A percentile compares a stretch with the other conserved stretches of the same genome.
Evolutionary conservation across 2,113 vertebrate species (phyloP).

Genomic region (Coreoperca whiteheadi): DNA sequence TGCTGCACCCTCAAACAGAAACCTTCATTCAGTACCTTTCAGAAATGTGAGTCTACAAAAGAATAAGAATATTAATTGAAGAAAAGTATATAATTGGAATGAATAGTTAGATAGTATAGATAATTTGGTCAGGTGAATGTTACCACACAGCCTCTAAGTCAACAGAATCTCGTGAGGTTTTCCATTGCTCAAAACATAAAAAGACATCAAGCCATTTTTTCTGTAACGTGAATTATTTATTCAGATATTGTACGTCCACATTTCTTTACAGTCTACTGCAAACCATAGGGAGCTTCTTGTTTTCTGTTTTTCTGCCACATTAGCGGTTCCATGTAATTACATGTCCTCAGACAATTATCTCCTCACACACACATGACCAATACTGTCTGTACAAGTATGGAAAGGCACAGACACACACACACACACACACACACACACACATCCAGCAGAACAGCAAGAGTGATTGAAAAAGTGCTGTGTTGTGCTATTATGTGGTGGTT

Average conservation of each 20-base stretch:
- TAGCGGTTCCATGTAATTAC: constrained; percentile 6
- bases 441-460: neutral
- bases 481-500: neutral
- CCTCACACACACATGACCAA: constrained; percentile 1
- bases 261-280: neutral
- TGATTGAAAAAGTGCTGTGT: neutral
- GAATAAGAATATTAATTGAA: neutral
- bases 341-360: constrained; percentile 20
- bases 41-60: neutral
- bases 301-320: constrained; percentile 34
- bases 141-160: neutral
- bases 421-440: neutral
- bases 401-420: neutral
- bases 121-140: neutral
- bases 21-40: neutral
- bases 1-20: neutral
- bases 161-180: constrained; percentile 8
- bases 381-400: neutral
- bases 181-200: neutral
- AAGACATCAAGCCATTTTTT: neutral
- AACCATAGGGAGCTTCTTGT: constrained; percentile 14
- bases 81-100: neutral
- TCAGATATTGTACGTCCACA: neutral
- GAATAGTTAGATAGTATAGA: neutral
- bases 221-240: neutral